Conservation (phyloP, 30 jellyfish, hydroid and myxozoan species). For the Nemopilema nomurai region DNA sequence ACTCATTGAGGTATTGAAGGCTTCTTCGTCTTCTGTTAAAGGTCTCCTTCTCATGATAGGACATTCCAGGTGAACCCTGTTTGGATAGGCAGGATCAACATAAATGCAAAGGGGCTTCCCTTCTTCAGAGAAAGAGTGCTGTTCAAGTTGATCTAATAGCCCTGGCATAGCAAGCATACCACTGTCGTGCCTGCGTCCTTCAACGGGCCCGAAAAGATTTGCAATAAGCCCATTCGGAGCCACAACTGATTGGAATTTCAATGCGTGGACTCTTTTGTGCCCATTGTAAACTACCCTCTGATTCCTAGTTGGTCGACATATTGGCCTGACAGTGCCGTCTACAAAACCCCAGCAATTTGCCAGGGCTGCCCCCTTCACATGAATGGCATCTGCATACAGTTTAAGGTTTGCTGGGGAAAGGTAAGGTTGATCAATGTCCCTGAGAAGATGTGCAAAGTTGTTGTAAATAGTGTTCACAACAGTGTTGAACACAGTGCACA, state of each 20-base stretch:
- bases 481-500: constrained; percentile 27
- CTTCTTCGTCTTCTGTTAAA: constrained; percentile 48
- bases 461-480: constrained; percentile 19
- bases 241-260: constrained; percentile 71
- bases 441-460: constrained; percentile 38
- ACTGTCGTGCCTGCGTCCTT: constrained; percentile 54
- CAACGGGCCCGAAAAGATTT: constrained; percentile 64
- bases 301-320: constrained; percentile 68
- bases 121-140: constrained; percentile 25
- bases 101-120: constrained; percentile 55
- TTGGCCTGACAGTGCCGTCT: constrained; percentile 89
- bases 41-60: constrained; percentile 32
- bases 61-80: constrained; percentile 53
- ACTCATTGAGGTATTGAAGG: constrained; percentile 67
- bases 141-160: constrained; percentile 34
- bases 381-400: constrained; percentile 47
- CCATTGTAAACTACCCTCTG: constrained; percentile 84
- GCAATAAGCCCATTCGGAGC: constrained; percentile 83
- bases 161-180: constrained; percentile 60
- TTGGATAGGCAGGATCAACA: constrained; percentile 81
- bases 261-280: constrained; percentile 81
- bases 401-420: constrained; percentile 30
- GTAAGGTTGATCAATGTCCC: constrained; percentile 54
- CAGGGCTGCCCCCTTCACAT: constrained; percentile 53
- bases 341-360: constrained; percentile 66